Base-by-base conservation (phyloP, 1,140 invertebrate species). In the Drosophila auraria region DNA sequence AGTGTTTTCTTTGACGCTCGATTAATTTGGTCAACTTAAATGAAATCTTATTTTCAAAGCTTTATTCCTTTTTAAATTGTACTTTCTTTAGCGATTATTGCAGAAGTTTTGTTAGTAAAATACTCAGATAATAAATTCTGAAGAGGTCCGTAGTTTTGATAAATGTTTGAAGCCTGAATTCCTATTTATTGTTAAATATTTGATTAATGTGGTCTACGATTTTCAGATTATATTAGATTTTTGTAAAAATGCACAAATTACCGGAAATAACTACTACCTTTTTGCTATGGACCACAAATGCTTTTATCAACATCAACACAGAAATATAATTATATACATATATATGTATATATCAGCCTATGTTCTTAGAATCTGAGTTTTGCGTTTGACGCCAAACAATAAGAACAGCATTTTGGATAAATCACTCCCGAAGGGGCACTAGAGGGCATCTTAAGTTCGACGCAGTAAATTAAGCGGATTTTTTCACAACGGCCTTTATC, bases 381-480 rank as follows among this genome's bases (percentile, higher is more conserved):
- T 30, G 40, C 27, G 25, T 3, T 30, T 33, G 59, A 44, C 57
- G 42, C 9, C 25, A 25, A 33, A 15, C 12, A 38, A n/a, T 33
- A 36, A 3, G 9, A 27, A 38, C 9, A 36, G 11, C 9, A 3
- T 40, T 15, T 12, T n/a, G 5, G 14, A 36, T n/a, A 9, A 51
- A 56, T 64, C n/a, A 5, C 61, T 56, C 50, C 71, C 58, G 5
- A 17, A 3, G 33, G 57, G 33, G 17, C 50, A 56, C 23, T 50
- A 23, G 7, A 68, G 63, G 40, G 60, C 53, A 76, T 69, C n/a
- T 38, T 33, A 54, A 51, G 15, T 58, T 78, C 63, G 73, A 9
- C 20, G 61, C 25, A 59, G 40, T 47, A 40, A 42, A 25, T 38
- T 54, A 36, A 64, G 25, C 36, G 40, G 15, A 42, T 42, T 44